A percentile compares a stretch with the other conserved stretches of the same genome.
These are phyloP conservation scores for Venustoraphidia nigricollis DNA, from an alignment of 2,888 invertebrate species.

Conservation along the genomic window DNA sequence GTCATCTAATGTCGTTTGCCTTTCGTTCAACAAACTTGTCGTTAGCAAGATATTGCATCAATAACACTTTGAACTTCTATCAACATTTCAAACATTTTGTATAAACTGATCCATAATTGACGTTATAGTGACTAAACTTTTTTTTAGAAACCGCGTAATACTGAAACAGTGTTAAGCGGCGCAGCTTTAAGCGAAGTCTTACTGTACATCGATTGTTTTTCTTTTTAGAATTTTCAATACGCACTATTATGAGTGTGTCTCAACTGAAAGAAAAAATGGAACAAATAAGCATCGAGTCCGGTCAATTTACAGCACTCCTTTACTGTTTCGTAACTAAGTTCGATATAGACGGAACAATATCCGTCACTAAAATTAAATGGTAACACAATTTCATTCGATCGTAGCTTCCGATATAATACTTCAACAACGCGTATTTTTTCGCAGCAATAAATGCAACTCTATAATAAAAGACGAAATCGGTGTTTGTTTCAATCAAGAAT, in stretches of 20 bases:
- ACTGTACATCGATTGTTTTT: background rate
- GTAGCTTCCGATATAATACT: too few species aligned
- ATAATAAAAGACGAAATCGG: slow-evolving; percentile 14
- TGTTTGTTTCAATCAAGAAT: slow-evolving; percentile 25
- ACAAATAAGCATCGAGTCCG: slow-evolving; percentile 23
- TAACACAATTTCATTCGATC: slow-evolving; percentile 6
- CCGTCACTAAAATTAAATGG: slow-evolving; percentile 30
- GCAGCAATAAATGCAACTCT: slow-evolving; percentile 15
- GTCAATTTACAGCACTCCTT: slow-evolving; percentile 54
- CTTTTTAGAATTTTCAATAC: slow-evolving; percentile 33
- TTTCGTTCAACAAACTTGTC: too few species aligned
- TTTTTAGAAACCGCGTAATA: too few species aligned
- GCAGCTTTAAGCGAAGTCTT: too few species aligned
- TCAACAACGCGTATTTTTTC: background rate
- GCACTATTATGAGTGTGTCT: slow-evolving; percentile 40
- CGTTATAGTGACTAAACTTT: too few species aligned
- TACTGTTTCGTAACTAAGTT: slow-evolving; percentile 50
- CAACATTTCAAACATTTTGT: too few species aligned
- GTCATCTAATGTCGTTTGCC: too few species aligned
- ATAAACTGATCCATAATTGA: too few species aligned
- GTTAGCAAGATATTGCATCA: too few species aligned
- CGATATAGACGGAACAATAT: slow-evolving; percentile 46
- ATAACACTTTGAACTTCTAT: too few species aligned
- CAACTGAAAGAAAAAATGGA: slow-evolving; percentile 31
- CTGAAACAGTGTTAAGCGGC: too few species aligned